Conservation (phyloP, 2,888 invertebrate genomes). For the Andrena praecox region DNA sequence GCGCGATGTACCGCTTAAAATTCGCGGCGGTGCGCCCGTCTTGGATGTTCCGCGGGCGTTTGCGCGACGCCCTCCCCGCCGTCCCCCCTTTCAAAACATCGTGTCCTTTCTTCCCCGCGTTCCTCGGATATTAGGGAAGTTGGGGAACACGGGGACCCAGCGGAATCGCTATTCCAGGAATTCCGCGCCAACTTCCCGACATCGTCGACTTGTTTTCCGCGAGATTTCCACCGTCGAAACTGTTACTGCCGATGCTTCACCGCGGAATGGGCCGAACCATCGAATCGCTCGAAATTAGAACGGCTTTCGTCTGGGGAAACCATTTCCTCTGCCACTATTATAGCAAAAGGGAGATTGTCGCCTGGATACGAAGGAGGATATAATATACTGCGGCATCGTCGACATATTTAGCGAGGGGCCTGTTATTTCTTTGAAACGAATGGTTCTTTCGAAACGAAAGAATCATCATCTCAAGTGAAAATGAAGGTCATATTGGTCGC, state of each 20-base stretch:
- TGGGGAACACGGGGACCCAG: slow-evolving; percentile 22
- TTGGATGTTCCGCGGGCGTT: slow-evolving; percentile 15
- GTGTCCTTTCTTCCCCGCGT: slow-evolving; percentile 8
- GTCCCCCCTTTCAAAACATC: background rate
- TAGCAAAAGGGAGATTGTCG: no score
- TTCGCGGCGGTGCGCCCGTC: slow-evolving; percentile 11
- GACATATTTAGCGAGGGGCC: no score
- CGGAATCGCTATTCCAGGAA: slow-evolving; percentile 16
- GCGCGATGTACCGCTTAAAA: slow-evolving; percentile 29
- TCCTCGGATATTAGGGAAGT: slow-evolving; percentile 38
- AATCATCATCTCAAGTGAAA: no score
- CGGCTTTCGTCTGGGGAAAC: background rate
- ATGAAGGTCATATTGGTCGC: no score
- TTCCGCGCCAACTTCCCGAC: slow-evolving; percentile 2
- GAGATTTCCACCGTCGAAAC: slow-evolving; percentile 7
- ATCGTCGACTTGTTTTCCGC: slow-evolving; percentile 15
- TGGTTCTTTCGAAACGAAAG: no score
- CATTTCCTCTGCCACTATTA: no score
- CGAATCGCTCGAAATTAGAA: background rate
- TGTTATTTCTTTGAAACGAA: no score
- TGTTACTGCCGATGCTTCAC: background rate
- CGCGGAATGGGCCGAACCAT: background rate
- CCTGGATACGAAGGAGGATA: no score
- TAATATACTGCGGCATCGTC: no score
- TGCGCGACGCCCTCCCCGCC: background rate